These are phyloP conservation scores for Ptychoptera contaminata DNA, from an alignment of 2,888 invertebrate genomes.

Conservation along the genomic window DNA sequence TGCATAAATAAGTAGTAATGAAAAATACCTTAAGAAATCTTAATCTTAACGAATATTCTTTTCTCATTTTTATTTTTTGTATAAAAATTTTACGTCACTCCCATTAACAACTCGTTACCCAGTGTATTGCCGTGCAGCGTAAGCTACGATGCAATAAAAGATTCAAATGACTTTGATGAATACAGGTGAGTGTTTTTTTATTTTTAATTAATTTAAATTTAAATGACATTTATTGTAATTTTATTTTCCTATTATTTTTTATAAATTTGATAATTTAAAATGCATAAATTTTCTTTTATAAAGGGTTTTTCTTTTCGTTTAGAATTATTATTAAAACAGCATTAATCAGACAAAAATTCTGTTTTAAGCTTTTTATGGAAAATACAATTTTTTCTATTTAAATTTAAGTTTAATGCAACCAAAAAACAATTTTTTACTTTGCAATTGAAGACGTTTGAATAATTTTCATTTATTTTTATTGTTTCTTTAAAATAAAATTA, in stretches of 20 bases:
- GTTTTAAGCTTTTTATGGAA: too few relatives aligned
- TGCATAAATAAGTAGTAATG: too few relatives aligned
- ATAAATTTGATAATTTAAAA: not conserved
- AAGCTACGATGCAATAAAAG: conserved; percentile 28
- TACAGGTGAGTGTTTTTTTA: conserved; percentile 19
- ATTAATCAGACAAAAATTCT: too few relatives aligned
- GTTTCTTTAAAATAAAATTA: too few relatives aligned
- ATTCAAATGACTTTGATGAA: conserved; percentile 20
- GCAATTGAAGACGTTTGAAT: too few relatives aligned
- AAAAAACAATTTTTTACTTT: too few relatives aligned
- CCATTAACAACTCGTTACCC: conserved; percentile 11
- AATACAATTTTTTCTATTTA: too few relatives aligned
- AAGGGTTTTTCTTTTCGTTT: too few relatives aligned
- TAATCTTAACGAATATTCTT: not conserved
- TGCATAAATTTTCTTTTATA: too few relatives aligned
- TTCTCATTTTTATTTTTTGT: not conserved
- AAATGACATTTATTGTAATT: not conserved
- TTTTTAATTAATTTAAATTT: conserved; percentile 3
- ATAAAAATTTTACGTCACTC: not conserved
- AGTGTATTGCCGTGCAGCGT: conserved; percentile 49
- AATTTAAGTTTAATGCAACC: too few relatives aligned
- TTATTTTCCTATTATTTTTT: conserved; percentile 1
- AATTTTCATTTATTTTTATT: too few relatives aligned
- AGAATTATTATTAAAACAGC: too few relatives aligned
- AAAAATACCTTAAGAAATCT: not conserved